Base-by-base conservation (phyloP, 1,140 invertebrate species). In the Micrasema minimum region DNA sequence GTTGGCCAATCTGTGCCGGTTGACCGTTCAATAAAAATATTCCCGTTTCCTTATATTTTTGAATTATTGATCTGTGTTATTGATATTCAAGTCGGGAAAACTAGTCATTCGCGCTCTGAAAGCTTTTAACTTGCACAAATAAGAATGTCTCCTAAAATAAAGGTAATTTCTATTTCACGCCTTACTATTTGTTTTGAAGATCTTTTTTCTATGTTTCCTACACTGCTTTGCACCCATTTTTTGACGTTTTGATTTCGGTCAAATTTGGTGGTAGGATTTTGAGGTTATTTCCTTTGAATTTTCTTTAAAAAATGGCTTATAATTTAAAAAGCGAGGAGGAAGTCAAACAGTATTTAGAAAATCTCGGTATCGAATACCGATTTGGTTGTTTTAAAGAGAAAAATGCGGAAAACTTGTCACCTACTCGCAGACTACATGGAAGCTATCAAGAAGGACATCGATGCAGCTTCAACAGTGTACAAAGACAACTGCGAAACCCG, bases 361-460 rank as follows among this genome's bases (percentile, higher is more conserved):
- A 96, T 79, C 82, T 97, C 65, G 91, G 92, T n/a, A 92, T 91
- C 11, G 96, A 98, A 81, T 97, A 97, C 79, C 87, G 92, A 76
- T 97, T 95, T 80, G 93, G 94, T 41, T 98, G 96, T 82, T 93
- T 90, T 41, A 53, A 65, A 66, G 83, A 84, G 70, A 82, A 85
- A 67, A 84, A 85, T 38, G 80, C 83, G 10, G 79, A 85, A 95
- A n/a, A 94, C 91, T n/a, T 98, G 96, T 80, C 95, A 97, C 82
- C 81, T 97, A 45, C 83, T 97, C 2, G 96, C 91, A 0, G 94
- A 97, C 82, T 97, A 92, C 81, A 83, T 94, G 26, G 94, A 96
- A 80, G 85, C 89, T 0, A 89, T 97, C 1, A 91, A 92, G 75
- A 90, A 90, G 77, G 91, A 97, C 76, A 90, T 85, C 69, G 86